Evolutionary conservation across 2,113 vertebrate genomes (phyloP).

Genomic region (Ictalurus furcatus): DNA sequence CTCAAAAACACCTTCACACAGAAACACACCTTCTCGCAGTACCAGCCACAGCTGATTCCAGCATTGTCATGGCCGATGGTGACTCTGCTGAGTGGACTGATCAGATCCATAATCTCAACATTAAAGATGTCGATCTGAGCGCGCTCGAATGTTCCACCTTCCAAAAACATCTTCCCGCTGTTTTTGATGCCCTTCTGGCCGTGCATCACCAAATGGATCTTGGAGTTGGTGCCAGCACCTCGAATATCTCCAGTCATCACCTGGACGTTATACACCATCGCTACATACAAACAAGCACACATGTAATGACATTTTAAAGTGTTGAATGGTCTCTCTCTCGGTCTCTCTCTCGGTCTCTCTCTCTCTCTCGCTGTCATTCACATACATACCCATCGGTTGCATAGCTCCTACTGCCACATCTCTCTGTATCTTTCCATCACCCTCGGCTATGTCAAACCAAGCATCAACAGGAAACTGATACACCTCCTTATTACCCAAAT

Average conservation of each 20-base stretch:
- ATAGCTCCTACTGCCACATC: constrained; percentile 87
- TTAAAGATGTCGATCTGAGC: constrained; percentile 91
- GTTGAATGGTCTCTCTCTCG: not conserved
- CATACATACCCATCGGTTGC: constrained; percentile 84
- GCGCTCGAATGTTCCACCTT: constrained; percentile 91
- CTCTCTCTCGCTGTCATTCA: not conserved
- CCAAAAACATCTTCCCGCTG: constrained; percentile 92
- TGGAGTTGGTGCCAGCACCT: constrained; percentile 95
- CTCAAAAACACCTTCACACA: not conserved
- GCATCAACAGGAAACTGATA: constrained; percentile 89
- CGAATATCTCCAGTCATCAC: constrained; percentile 89
- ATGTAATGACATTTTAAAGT: not conserved
- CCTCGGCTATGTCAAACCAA: constrained; percentile 93
- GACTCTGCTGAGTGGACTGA: constrained; percentile 93
- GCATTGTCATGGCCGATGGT: constrained; percentile 91
- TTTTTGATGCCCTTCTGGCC: constrained; percentile 90
- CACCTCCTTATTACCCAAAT: constrained; percentile 91
- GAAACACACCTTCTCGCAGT: constrained; percentile 90
- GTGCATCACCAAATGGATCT: constrained; percentile 91
- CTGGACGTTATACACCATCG: constrained; percentile 88
- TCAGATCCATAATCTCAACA: constrained; percentile 86
- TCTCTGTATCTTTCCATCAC: constrained; percentile 95
- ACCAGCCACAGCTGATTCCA: constrained; percentile 90
- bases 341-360: not conserved
- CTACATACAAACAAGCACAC: constrained; percentile 63